These are phyloP conservation scores for Sapajus apella DNA, from an alignment of 2,113 vertebrate genomes.

Conservation along the genomic window DNA sequence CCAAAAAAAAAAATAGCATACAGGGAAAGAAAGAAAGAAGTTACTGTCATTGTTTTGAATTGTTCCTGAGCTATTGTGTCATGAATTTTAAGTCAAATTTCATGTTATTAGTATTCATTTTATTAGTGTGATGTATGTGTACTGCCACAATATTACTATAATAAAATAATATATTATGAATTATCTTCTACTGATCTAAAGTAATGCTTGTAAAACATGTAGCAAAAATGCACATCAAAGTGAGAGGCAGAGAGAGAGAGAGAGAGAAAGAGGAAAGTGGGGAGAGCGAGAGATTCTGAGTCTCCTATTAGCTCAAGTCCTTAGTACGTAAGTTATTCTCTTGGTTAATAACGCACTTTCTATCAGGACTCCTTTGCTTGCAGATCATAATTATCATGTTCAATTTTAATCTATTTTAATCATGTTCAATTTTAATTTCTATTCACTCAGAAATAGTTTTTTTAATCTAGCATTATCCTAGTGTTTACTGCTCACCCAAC, in stretches of 20 bases:
- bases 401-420: not conserved
- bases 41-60: constrained; percentile 72
- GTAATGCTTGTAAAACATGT: constrained; percentile 29
- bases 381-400: not conserved
- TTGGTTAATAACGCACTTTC: not conserved
- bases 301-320: not conserved
- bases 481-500: not conserved
- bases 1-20: constrained; percentile 64
- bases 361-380: not conserved
- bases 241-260: not conserved
- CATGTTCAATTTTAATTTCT: not conserved
- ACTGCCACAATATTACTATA: constrained; percentile 68
- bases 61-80: constrained; percentile 68
- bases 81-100: constrained; percentile 69
- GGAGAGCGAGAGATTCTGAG: not conserved
- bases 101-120: constrained; percentile 70
- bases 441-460: too few relatives aligned
- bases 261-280: not conserved
- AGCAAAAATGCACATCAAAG: constrained; percentile 8
- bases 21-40: constrained; percentile 61
- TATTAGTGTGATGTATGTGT: constrained; percentile 63
- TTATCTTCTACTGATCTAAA: constrained; percentile 37
- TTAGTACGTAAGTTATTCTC: not conserved
- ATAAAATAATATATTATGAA: constrained; percentile 66
- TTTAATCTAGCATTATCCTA: not conserved